Evolutionary conservation across 2,888 invertebrate genomes (phyloP).

Genomic region (Conops quadrifasciatus): DNA sequence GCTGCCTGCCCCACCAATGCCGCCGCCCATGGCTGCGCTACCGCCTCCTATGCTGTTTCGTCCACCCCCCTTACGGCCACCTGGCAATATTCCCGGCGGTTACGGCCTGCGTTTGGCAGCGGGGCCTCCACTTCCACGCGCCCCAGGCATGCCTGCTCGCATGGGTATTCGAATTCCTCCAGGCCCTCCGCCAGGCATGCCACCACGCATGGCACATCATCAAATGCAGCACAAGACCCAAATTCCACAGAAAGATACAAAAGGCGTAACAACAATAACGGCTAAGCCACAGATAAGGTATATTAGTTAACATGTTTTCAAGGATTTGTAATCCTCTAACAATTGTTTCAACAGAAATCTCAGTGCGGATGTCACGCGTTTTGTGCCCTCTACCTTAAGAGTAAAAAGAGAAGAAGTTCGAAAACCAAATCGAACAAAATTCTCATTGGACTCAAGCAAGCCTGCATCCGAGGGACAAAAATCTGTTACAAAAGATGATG

Average conservation of each 20-base stretch:
- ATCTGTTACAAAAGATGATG: conserved; percentile 89
- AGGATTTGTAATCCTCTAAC: neutral
- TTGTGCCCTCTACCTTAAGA: conserved; percentile 91
- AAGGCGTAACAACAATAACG: conserved; percentile 84
- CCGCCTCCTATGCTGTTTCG: conserved; percentile 69
- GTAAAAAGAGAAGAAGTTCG: conserved; percentile 88
- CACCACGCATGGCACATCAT: conserved; percentile 67
- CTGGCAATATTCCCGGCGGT: conserved; percentile 57
- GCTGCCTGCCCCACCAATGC: conserved; percentile 59
- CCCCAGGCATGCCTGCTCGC: conserved; percentile 71
- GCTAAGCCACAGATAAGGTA: conserved; percentile 94
- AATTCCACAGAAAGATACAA: conserved; percentile 76
- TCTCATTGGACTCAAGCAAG: conserved; percentile 67
- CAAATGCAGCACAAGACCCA: conserved; percentile 61
- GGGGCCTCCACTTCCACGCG: conserved; percentile 67
- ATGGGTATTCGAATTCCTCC: conserved; percentile 71
- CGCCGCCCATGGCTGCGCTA: conserved; percentile 65
- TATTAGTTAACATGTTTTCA: neutral
- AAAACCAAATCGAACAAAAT: conserved; percentile 64
- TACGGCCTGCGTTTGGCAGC: conserved; percentile 60
- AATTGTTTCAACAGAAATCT: conserved; percentile 69
- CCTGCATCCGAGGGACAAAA: conserved; percentile 55
- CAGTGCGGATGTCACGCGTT: conserved; percentile 93
- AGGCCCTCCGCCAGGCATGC: conserved; percentile 73
- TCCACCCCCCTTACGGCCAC: conserved; percentile 69